Percentiles rank a stretch among this genome's conserved stretches.
Evolutionary conservation across 2,888 invertebrate species (phyloP).

Genomic region (Elmis aenea): DNA sequence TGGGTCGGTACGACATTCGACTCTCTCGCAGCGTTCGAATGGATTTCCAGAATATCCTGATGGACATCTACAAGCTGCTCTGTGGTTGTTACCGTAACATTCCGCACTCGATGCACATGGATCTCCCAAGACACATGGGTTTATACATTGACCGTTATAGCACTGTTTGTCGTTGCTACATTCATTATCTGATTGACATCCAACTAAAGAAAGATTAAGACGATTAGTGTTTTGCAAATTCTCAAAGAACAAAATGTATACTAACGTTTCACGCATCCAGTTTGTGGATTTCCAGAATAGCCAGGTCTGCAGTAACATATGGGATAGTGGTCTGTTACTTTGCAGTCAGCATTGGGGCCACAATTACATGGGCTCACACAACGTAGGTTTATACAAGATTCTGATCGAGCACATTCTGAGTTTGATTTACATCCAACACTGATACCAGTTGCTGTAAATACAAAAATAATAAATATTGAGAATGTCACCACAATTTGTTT

Average conservation of each 20-base stretch:
- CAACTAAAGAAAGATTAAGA: constrained; percentile 52
- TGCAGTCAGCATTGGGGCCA: constrained; percentile 77
- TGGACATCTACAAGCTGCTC: constrained; percentile 75
- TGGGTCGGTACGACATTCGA: constrained; percentile 72
- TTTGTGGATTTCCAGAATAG: constrained; percentile 80
- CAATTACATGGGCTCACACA: constrained; percentile 84
- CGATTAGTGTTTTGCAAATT: constrained; percentile 5
- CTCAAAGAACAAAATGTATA: constrained; percentile 5
- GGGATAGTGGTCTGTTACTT: constrained; percentile 77
- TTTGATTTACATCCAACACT: constrained; percentile 72
- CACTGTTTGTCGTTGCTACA: constrained; percentile 77
- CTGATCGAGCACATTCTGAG: constrained; percentile 74
- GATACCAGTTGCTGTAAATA: constrained; percentile 55
- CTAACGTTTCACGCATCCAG: constrained; percentile 70
- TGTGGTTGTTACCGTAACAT: constrained; percentile 76
- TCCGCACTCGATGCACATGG: constrained; percentile 81
- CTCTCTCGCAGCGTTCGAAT: constrained; percentile 67
- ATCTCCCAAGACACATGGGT: constrained; percentile 72
- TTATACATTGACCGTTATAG: constrained; percentile 75
- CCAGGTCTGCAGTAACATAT: constrained; percentile 78
- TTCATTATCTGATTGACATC: constrained; percentile 77
- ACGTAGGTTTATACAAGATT: constrained; percentile 75
- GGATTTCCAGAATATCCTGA: constrained; percentile 75
- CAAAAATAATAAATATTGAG: too few relatives aligned
- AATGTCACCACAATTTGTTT: background rate